Evolutionary conservation across 2,797 vertebrate species (phyloP).

Genomic region (Borostomias antarcticus): DNA sequence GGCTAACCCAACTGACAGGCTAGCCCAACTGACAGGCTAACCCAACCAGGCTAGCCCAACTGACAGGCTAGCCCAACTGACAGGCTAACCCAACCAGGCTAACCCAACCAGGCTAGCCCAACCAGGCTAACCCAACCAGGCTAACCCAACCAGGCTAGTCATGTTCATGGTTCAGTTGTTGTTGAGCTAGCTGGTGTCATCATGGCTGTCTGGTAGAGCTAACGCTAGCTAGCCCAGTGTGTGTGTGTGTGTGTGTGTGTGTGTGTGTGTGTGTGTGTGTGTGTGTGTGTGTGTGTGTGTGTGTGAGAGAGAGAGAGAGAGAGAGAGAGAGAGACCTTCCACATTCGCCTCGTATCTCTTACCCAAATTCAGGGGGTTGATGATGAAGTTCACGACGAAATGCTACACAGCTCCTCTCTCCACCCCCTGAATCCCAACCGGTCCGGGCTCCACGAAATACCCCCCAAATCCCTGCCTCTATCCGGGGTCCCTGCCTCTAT

Average conservation of each 20-base stretch:
- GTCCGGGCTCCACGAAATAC: too few species aligned
- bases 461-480: too few species aligned
- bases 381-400: constrained; percentile 1
- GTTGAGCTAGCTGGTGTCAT: constrained; percentile 50
- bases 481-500: constrained; percentile 49
- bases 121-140: too few species aligned
- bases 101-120: neutral
- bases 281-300: neutral
- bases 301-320: too few species aligned
- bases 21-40: too few species aligned
- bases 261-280: neutral
- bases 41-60: too few species aligned
- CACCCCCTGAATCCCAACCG: constrained; percentile 28
- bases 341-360: constrained; percentile 28
- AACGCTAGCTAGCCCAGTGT: constrained; percentile 33
- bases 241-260: constrained; percentile 10
- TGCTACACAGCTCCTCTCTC: constrained; percentile 15
- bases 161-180: neutral
- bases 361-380: constrained; percentile 46
- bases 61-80: too few species aligned
- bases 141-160: too few species aligned
- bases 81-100: neutral
- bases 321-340: neutral
- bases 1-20: too few species aligned
- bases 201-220: constrained; percentile 43